These are phyloP conservation scores for Nymphalis urticae DNA, from an alignment of 2,888 invertebrate genomes.

Conservation along the genomic window DNA sequence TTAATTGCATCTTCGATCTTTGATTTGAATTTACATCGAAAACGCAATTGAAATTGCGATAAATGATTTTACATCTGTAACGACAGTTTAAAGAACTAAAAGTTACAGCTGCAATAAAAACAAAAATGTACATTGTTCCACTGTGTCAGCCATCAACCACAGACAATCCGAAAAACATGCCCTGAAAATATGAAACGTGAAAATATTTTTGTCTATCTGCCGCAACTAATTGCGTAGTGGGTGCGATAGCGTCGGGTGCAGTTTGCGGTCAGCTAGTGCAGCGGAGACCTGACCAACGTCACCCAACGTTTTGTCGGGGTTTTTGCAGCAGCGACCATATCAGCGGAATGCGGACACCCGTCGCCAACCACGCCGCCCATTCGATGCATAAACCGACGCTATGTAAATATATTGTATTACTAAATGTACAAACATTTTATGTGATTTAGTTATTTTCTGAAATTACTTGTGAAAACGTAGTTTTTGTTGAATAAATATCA, in stretches of 20 bases:
- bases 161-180: slow-evolving; percentile 30
- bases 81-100: too few relatives aligned
- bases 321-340: slow-evolving; percentile 57
- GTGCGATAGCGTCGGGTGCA: slow-evolving; percentile 56
- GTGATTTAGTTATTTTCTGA: background rate
- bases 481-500: too few relatives aligned
- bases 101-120: background rate
- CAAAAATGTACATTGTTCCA: background rate
- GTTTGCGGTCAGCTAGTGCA: slow-evolving; percentile 66
- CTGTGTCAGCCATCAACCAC: slow-evolving; percentile 26
- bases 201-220: slow-evolving; percentile 41
- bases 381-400: slow-evolving; percentile 15
- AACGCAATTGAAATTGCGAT: too few relatives aligned
- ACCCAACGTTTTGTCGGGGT: slow-evolving; percentile 59
- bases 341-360: slow-evolving; percentile 44
- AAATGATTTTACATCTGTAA: too few relatives aligned
- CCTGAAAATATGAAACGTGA: slow-evolving; percentile 32
- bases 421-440: slow-evolving; percentile 13
- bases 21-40: too few relatives aligned
- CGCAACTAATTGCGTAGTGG: slow-evolving; percentile 47
- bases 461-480: too few relatives aligned
- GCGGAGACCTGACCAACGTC: slow-evolving; percentile 38
- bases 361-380: slow-evolving; percentile 41
- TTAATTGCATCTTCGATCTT: background rate
- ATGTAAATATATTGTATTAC: slow-evolving; percentile 20